Base-by-base conservation (phyloP, 2,113 vertebrate species). In the Solea senegalensis region DNA sequence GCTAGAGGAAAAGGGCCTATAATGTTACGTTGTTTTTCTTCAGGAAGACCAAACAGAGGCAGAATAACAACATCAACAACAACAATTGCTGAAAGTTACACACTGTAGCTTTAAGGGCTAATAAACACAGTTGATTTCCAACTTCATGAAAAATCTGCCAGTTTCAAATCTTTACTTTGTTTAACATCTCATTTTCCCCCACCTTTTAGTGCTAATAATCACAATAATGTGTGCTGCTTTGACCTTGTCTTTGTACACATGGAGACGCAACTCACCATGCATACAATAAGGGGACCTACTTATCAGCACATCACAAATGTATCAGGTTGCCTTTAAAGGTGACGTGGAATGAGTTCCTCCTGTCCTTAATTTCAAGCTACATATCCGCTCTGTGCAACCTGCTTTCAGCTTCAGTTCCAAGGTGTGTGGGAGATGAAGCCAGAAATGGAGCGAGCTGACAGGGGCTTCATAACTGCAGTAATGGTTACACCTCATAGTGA, bases 401-500 rank as follows among this genome's bases (percentile, higher is more conserved):
- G 61, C 13, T 53, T 66, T 83, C 66, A 50, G 54, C 61, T 65
- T 62, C 62, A 69, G 5, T 73, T 56, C 27, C 58, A 71, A 28
- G 7, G 34, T 58, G 53, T 56, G 27, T 61, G 69, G 71, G 75
- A 65, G 73, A 76, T 68, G 76, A 72, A 62, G 54, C 52, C 64
- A 64, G 58, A 7, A 65, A 63, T 57, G 61, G 61, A 65, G 48
- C 59, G 75, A 79, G 60, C 72, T 69, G 72, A 85, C 76, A 77
- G 78, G 15, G 52, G 69, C 69, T 68, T 76, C 73, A 76, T 76
- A 80, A 78, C 68, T 44, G 57, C 55, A 71, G 65, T 82, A 67
- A 81, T 79, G 86, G 63, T 52, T 51, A 68, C 67, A 69, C 72
- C 78, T 74, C 76, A 41, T 52, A 46, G 72, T 56, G 72, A 86